Evolutionary conservation across 2,113 vertebrate species (phyloP), one percentile per base, ranked within the genome.

Genomic region (Sigmodon hispidus): DNA sequence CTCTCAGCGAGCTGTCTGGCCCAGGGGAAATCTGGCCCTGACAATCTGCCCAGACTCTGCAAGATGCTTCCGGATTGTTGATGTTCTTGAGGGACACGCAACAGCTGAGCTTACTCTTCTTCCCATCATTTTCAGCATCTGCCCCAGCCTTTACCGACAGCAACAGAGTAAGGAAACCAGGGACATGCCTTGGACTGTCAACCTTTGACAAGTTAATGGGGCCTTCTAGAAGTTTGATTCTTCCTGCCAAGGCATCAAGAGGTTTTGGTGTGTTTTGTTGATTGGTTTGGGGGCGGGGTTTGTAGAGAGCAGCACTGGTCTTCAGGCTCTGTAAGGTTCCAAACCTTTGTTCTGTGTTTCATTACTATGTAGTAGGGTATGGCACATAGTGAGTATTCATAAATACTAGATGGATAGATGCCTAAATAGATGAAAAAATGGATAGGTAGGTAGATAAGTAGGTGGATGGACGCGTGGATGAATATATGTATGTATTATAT

Each of bases 101-200:
- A 31, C 73, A 75, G 69, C 94, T 89, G 83, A 96, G 77, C 77
- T 94, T 24, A 94, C 73, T 86, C 83, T 43, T 79, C 48, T 91
- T 89, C 83, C 73, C 83, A 63, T 10, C 50, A 29, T 5, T 81
- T 29, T 21, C 86, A 73, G 55, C 89, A 76, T 93, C 92, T 84
- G 65, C n/a, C 50, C 69, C 65, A 72, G 72, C 45, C 45, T 11
- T 90, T 76, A 12, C 88, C 0, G 11, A n/a, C n/a, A 36, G 36
- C 8, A 22, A 75, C 69, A 84, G 84, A 65, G 31, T 7, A 70
- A 90, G 59, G 36, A 57, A 52, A 50, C 61, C 89, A 21, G 24
- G 65, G 45, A 36, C 90, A 91, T 22, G 19, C 7, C 24, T 43
- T 80, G 36, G 57, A 72, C 59, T 29, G 34, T 26, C 52, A n/a